phyloP scores from a whole-genome alignment of 2,797 vertebrate species.

The Manis pentadactyla region DNA sequence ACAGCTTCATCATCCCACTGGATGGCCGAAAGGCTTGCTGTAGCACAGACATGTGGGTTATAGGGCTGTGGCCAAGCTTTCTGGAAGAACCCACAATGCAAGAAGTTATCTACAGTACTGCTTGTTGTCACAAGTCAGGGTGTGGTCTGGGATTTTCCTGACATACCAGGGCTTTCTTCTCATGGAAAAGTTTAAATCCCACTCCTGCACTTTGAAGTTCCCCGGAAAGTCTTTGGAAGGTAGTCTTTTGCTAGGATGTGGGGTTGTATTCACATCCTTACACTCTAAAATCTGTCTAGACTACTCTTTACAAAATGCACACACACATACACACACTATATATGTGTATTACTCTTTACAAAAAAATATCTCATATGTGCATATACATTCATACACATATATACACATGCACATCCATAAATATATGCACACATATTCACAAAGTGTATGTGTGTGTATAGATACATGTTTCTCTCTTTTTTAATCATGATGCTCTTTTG shows the following conservation, averaged over 20 bases:
- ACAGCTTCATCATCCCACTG: no score
- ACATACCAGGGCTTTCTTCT: background rate
- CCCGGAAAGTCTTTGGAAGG: constrained; percentile 82
- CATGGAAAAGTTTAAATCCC: constrained; percentile 79
- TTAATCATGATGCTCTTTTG: background rate
- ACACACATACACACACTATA: background rate
- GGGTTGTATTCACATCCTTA: constrained; percentile 58
- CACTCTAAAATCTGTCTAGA: constrained; percentile 66
- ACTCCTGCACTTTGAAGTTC: constrained; percentile 80
- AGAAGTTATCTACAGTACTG: background rate
- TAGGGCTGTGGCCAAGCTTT: background rate
- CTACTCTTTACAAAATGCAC: constrained; percentile 32
- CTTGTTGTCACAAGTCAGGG: background rate
- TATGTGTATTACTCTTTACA: constrained; percentile 3
- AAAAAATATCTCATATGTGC: background rate
- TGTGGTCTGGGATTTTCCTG: background rate
- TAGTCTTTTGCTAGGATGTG: constrained; percentile 66
- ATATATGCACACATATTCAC: background rate
- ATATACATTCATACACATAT: background rate
- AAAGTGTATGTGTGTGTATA: no score
- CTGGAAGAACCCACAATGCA: no score
- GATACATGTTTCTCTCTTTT: background rate
- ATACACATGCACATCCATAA: background rate
- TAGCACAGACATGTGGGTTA: background rate
- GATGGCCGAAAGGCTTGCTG: background rate